Evolutionary conservation across 53 echinoderm and acorn worm species (phyloP).

Genomic region (Actinopyga echinites): DNA sequence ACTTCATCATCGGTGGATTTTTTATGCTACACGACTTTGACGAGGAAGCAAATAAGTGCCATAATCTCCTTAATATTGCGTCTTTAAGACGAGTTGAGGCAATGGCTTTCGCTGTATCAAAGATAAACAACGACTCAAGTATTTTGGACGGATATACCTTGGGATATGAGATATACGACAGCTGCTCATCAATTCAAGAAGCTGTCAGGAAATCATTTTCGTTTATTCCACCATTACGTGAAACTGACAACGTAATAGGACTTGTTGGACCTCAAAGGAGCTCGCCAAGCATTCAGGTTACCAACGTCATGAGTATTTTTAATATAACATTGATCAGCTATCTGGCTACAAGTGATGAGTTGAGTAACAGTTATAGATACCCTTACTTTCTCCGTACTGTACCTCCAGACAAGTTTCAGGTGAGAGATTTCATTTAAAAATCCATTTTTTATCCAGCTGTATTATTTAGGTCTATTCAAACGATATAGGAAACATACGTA

Average conservation of each 20-base stretch:
- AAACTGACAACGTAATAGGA: slow-evolving; percentile 40
- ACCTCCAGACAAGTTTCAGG: slow-evolving; percentile 75
- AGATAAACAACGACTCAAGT: slow-evolving; percentile 61
- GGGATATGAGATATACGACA: slow-evolving; percentile 84
- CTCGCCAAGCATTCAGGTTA: slow-evolving; percentile 72
- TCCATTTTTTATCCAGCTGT: too few relatives aligned
- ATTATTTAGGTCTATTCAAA: too few relatives aligned
- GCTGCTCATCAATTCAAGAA: slow-evolving; percentile 72
- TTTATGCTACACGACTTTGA: slow-evolving; percentile 73
- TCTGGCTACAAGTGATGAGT: slow-evolving; percentile 80
- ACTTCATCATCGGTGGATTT: slow-evolving; percentile 73
- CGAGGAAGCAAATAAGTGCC: slow-evolving; percentile 28
- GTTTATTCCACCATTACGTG: slow-evolving; percentile 47
- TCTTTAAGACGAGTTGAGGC: slow-evolving; percentile 74
- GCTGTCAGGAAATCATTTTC: slow-evolving; percentile 63
- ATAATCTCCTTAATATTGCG: slow-evolving; percentile 48
- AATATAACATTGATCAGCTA: slow-evolving; percentile 81
- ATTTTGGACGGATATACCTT: slow-evolving; percentile 55
- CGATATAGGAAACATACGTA: too few relatives aligned
- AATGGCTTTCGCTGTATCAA: slow-evolving; percentile 66
- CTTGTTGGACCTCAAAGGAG: slow-evolving; percentile 84
- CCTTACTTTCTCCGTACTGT: slow-evolving; percentile 84
- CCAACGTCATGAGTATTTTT: slow-evolving; percentile 73
- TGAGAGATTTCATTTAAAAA: not conserved
- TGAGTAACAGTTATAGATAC: slow-evolving; percentile 67